A percentile compares a stretch with the other conserved stretches of the same genome.
phyloP scores from a whole-genome alignment of 2,888 invertebrate genomes.

The Laspeyria flexula region DNA sequence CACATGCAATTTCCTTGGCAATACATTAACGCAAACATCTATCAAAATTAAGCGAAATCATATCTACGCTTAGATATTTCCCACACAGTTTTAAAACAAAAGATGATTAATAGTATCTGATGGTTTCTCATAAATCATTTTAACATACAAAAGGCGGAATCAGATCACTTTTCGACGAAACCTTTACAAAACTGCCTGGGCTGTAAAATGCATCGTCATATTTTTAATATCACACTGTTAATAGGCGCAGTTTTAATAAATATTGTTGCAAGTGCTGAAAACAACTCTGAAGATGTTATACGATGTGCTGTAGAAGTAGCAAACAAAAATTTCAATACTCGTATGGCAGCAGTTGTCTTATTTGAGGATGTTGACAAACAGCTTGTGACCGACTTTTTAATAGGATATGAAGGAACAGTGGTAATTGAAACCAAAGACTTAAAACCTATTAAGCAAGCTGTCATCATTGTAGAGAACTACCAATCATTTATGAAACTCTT shows the following conservation, averaged over 20 bases:
- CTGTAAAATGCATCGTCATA: conserved; percentile 11
- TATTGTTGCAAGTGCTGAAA: conserved; percentile 17
- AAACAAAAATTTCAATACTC: conserved; percentile 60
- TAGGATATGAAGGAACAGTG: conserved; percentile 60
- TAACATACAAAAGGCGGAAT: background rate
- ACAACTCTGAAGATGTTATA: conserved; percentile 42
- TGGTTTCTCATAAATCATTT: conserved; percentile 3
- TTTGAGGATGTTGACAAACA: conserved; percentile 56
- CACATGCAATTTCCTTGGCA: too few relatives aligned
- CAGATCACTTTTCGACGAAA: conserved; percentile 6
- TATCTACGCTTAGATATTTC: conserved; percentile 28
- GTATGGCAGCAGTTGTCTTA: conserved; percentile 55
- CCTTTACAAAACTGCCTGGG: background rate
- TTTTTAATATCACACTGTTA: conserved; percentile 8
- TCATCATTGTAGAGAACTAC: conserved; percentile 61
- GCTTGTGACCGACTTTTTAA: conserved; percentile 55
- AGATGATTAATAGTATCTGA: conserved; percentile 53
- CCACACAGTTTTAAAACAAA: conserved; percentile 48
- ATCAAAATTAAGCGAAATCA: conserved; percentile 44
- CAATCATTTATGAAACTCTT: conserved; percentile 59
- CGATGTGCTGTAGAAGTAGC: conserved; percentile 58
- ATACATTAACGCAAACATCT: conserved; percentile 39
- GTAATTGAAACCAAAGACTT: conserved; percentile 57
- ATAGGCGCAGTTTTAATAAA: conserved; percentile 19
- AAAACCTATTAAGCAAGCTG: conserved; percentile 57